Evolutionary conservation across 2,797 vertebrate genomes (phyloP).

Genomic region (Pseudomugil tenellus): DNA sequence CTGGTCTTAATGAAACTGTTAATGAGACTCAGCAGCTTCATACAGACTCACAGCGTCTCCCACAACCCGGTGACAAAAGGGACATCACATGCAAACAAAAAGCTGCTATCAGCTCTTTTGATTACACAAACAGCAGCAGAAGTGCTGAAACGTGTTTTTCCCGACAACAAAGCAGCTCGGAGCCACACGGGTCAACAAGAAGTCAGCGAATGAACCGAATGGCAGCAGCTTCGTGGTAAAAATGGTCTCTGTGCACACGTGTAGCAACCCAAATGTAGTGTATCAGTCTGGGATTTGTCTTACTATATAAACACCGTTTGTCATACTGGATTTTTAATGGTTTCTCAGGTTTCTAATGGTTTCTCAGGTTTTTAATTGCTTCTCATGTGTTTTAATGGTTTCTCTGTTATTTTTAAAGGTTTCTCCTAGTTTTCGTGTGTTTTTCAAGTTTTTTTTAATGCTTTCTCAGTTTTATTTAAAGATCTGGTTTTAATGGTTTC

Average conservation of each 20-base stretch:
- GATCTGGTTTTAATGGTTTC: no score
- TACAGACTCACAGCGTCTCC: not conserved
- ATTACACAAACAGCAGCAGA: not conserved
- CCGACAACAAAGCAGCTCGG: constrained; percentile 1
- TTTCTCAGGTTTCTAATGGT: no score
- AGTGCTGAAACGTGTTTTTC: not conserved
- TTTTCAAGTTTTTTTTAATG: no score
- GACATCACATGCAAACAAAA: constrained; percentile 1
- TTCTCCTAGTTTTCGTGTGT: no score
- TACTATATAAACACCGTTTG: no score
- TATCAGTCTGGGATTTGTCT: no score
- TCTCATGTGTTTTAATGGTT: no score
- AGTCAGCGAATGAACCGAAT: constrained; percentile 4
- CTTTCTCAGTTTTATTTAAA: no score
- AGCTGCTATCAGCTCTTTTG: not conserved
- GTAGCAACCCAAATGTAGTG: not conserved
- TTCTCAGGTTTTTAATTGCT: no score
- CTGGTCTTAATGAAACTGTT: constrained; percentile 63
- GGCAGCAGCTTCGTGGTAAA: not conserved
- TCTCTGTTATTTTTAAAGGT: no score
- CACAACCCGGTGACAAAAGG: not conserved
- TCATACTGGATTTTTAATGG: no score
- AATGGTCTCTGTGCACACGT: not conserved
- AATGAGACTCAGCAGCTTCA: constrained; percentile 56
- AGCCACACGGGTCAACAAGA: constrained; percentile 15